Base-by-base conservation (phyloP, 1,140 invertebrate species). In the Diorhabda sublineata region DNA sequence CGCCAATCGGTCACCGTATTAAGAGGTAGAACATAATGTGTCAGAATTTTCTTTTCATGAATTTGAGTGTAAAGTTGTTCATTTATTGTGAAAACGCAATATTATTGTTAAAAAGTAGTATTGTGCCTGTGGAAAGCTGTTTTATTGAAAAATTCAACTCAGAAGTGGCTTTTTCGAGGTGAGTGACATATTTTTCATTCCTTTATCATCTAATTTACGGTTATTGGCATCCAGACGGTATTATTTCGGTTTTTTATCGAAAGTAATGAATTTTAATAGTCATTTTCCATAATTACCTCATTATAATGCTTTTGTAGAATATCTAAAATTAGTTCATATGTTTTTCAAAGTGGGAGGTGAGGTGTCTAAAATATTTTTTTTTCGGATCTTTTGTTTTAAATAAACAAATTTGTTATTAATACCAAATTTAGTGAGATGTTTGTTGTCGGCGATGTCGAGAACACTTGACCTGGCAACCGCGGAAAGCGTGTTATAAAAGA, bases 1-100 rank as follows among this genome's bases (percentile, higher is more conserved):
- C 80, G 79, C 76, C 75, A 80, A 76, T 78, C 80, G 78, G 78
- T 78, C 76, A 76, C 71, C 71, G 78, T 75, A 69, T 69, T 69
- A 73, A 71, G 75, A 76, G 74, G 80, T 80, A 76, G 69, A 69
- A 78, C 79, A 80, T 76, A 79, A 81, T 81, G 80, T 79, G 73
- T 81, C 77, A 78, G 71, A 79, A 71, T 78, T 80, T 78, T 75
- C 73, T 69, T 76, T 78, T 80, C 71, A 72, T 75, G 74, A 79
- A 80, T 78, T 77, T 73, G 72, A 73, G 73, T 77, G 74, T 76
- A 76, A 71, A 75, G 61, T 71, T 66, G 69, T 69, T 71, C 73
- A 74, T 75, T 75, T 62, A 64, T 67, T 56, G 69, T 77, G 75
- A 76, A 76, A 75, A 75, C 61, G 71, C 68, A 70, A 61, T 71